Evolutionary conservation across 2,888 invertebrate genomes (phyloP), one percentile per base, ranked within the genome.

Genomic region (Morpho helenor): DNA sequence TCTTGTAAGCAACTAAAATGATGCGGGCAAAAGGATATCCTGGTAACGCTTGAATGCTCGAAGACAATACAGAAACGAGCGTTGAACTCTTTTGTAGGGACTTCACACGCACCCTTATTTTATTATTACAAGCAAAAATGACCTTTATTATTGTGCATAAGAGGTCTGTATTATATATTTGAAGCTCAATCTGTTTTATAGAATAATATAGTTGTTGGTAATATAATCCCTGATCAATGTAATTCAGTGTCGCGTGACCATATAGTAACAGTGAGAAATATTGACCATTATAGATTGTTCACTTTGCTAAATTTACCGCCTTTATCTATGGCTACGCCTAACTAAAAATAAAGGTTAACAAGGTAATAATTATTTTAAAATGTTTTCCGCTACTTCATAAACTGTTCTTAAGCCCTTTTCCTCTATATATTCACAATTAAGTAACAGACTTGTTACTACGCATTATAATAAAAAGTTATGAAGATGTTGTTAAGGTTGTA

Each of bases 1-100:
- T 55, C 48, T 42, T 43, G 42, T 42, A 57, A 49, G 23, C 43
- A 61, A 63, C 54, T 60, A 59, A 59, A 63, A 48, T 49, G 57
- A 56, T 43, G 49, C 52, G 56, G 43, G 22, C 56, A 52, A 42
- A 51, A 66, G 68, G 68, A 71, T 70, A 69, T 74, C 77, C 78
- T 76, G 77, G 82, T 74, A 79, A 77, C 81, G 82, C 82, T 74
- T 72, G 76, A 81, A 71, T 76, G 81, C 71, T 65, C 75, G 68
- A 73, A 75, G 75, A 84, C 82, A 86, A 83, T 81, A 80, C 80
- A 68, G 70, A 70, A 67, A 76, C 82, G 88, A 83, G 86, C 89
- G 88, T 90, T 90, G 89, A 90, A 90, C 88, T 89, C 90, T 89
- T 90, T 89, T 87, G 74, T 84, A 88, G 83, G 87, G 86, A 85